Evolutionary conservation across 2,797 vertebrate genomes (phyloP).

Genomic region (Phalanger gymnotis): DNA sequence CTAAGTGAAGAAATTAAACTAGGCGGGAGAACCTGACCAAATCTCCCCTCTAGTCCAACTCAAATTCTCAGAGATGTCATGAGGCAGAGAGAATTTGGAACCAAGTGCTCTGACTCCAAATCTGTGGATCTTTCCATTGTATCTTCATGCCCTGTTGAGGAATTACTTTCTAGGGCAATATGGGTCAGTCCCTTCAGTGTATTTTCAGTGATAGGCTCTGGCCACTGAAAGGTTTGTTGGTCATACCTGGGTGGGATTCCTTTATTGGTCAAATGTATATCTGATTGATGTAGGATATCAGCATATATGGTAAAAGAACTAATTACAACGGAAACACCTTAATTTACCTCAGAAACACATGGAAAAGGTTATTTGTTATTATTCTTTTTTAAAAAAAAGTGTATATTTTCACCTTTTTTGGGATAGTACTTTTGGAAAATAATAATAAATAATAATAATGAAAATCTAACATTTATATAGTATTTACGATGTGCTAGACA

Average conservation of each 20-base stretch:
- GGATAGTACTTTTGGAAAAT: background rate
- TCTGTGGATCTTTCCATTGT: background rate
- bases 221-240: background rate
- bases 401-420: background rate
- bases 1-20: background rate
- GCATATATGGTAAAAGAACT: background rate
- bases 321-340: background rate
- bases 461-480: background rate
- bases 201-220: background rate
- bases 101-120: background rate
- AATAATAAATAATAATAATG: background rate
- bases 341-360: background rate
- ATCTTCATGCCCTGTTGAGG: background rate
- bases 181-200: background rate
- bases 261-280: background rate
- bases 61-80: background rate
- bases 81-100: background rate
- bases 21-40: background rate
- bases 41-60: background rate
- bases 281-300: background rate
- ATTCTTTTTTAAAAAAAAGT: background rate
- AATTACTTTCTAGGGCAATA: background rate
- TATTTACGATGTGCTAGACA: background rate
- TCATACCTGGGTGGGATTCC: background rate
- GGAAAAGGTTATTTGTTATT: background rate